phyloP scores from a whole-genome alignment of 2,888 invertebrate genomes.

The Polia nebulosa region DNA sequence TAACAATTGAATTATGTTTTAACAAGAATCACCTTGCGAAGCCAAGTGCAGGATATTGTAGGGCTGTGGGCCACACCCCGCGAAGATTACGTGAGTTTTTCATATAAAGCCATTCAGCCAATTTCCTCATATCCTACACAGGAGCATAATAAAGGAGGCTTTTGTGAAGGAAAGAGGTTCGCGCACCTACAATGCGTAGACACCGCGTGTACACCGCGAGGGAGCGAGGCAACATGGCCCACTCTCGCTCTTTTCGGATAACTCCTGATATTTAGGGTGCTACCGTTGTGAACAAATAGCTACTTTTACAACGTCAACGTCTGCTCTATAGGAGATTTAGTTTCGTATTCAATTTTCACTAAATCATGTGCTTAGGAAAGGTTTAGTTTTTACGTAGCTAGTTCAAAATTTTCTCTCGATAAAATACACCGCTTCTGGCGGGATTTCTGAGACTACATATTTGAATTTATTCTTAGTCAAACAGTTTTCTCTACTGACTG shows the following conservation, averaged over 20 bases:
- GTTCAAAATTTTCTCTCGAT: conserved; percentile 45
- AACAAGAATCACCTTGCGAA: conserved; percentile 76
- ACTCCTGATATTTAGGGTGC: conserved; percentile 81
- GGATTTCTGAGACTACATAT: conserved; percentile 14
- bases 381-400: conserved; percentile 61
- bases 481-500: conserved; percentile 24
- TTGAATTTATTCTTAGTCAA: conserved; percentile 32
- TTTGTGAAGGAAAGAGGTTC: conserved; percentile 88
- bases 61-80: conserved; percentile 83
- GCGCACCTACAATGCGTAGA: conserved; percentile 86
- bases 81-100: conserved; percentile 89
- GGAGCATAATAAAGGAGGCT: conserved; percentile 89
- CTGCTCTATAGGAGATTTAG: conserved; percentile 73
- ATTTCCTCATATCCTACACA: conserved; percentile 90
- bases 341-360: conserved; percentile 77
- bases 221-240: conserved; percentile 81
- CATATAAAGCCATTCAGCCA: conserved; percentile 90
- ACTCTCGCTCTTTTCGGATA: conserved; percentile 79
- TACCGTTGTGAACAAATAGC: conserved; percentile 82
- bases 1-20: conserved; percentile 78
- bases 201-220: conserved; percentile 77
- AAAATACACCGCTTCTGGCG: conserved; percentile 30
- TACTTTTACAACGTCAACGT: conserved; percentile 76
- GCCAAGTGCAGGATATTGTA: conserved; percentile 86
- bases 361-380: conserved; percentile 69